These are phyloP conservation scores for Acanthurus leucopareius DNA, from an alignment of 2,797 vertebrate species.

Conservation along the genomic window DNA sequence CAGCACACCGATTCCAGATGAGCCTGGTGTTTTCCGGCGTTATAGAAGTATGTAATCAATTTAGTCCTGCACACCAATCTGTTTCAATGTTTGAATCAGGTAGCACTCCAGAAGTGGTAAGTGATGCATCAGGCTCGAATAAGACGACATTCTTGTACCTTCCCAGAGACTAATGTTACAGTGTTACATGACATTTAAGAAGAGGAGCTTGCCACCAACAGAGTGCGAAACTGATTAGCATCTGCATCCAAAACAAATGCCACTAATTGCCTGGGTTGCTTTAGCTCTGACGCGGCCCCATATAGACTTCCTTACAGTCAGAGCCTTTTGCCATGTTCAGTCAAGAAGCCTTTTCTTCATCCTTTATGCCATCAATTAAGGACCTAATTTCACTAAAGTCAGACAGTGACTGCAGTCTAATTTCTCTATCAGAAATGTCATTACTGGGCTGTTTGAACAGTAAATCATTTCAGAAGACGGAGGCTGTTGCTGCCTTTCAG, in stretches of 20 bases:
- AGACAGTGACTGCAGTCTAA: constrained; percentile 69
- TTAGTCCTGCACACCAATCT: constrained; percentile 8
- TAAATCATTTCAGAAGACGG: constrained; percentile 74
- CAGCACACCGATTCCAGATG: background rate
- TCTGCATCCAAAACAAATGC: constrained; percentile 55
- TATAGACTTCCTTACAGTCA: constrained; percentile 57
- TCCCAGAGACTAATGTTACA: constrained; percentile 46
- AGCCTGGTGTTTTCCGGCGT: background rate
- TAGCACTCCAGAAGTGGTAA: background rate
- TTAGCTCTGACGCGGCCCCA: constrained; percentile 15
- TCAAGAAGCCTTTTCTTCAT: constrained; percentile 57
- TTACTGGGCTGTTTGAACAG: constrained; percentile 79
- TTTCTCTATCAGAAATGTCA: constrained; percentile 80
- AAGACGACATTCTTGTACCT: constrained; percentile 27
- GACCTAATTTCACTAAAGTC: constrained; percentile 73
- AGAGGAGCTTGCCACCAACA: constrained; percentile 32
- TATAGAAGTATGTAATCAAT: constrained; percentile 4
- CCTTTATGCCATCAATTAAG: constrained; percentile 74
- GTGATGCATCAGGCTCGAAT: constrained; percentile 39
- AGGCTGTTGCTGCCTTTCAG: constrained; percentile 50
- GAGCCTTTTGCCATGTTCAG: constrained; percentile 24
- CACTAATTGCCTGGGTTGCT: constrained; percentile 55
- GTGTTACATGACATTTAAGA: constrained; percentile 61
- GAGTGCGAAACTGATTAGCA: constrained; percentile 38
- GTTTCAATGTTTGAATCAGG: constrained; percentile 14